Conservation (phyloP, 2,888 invertebrate genomes). For the Tryphoninae sp. region DNA sequence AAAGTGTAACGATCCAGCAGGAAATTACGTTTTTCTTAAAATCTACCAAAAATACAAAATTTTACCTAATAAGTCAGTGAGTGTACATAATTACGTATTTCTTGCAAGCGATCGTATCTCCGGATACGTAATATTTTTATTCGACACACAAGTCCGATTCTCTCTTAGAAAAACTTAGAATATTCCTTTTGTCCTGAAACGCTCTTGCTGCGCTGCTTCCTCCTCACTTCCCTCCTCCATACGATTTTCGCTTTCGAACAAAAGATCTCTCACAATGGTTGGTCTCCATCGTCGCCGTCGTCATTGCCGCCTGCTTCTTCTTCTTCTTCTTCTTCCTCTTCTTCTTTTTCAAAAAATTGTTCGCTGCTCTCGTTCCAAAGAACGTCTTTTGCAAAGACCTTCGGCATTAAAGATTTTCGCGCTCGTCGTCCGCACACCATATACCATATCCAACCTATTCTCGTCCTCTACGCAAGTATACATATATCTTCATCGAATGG, state of each 20-base stretch:
- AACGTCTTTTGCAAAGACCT: conserved; percentile 21
- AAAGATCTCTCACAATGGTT: conserved; percentile 50
- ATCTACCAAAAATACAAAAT: too few species aligned
- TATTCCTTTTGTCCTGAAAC: conserved; percentile 35
- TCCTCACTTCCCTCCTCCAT: conserved; percentile 20
- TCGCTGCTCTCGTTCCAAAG: neutral
- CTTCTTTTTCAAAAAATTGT: conserved; percentile 24
- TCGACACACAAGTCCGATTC: neutral
- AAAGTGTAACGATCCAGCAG: too few species aligned
- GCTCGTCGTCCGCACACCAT: conserved; percentile 9
- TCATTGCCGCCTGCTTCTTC: conserved; percentile 10
- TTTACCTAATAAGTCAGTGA: neutral
- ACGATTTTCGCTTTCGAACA: conserved; percentile 48
- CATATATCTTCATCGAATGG: neutral
- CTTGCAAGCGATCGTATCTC: neutral
- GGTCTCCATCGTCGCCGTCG: conserved; percentile 11
- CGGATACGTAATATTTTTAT: neutral
- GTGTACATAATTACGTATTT: neutral
- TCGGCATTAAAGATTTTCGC: conserved; percentile 46
- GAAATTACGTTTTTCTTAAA: too few species aligned
- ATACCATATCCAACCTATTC: neutral
- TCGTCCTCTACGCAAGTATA: neutral
- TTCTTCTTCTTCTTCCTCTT: conserved; percentile 8
- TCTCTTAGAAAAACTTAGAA: conserved; percentile 30
- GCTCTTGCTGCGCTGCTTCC: conserved; percentile 3